Conservation (phyloP, 2,797 vertebrate genomes). For the Margarornis squamiger region DNA sequence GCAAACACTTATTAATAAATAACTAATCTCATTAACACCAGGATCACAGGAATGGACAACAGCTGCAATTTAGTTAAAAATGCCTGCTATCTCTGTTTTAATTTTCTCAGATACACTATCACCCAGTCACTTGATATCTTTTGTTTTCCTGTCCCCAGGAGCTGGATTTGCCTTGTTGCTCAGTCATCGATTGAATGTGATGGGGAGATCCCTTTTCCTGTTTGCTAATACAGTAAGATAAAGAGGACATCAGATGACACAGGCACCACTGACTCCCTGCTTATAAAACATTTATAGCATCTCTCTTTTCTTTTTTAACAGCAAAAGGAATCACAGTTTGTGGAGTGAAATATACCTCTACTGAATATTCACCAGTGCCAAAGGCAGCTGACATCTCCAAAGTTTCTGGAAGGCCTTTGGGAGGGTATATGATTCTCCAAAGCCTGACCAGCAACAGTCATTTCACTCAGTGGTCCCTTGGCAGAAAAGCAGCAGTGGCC, state of each 20-base stretch:
- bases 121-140: neutral
- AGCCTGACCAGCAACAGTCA: neutral
- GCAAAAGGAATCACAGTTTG: neutral
- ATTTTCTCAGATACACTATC: neutral
- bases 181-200: neutral
- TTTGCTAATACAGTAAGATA: slow-evolving; percentile 6
- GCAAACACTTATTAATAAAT: neutral
- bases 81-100: neutral
- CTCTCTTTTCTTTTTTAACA: neutral
- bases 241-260: neutral
- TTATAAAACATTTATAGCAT: slow-evolving; percentile 45
- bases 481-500: neutral
- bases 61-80: slow-evolving; percentile 36
- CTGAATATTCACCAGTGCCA: neutral
- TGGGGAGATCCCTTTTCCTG: neutral
- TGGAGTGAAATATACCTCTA: neutral
- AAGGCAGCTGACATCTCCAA: neutral
- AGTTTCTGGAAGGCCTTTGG: neutral
- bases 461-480: neutral
- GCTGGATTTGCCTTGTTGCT: slow-evolving; percentile 24
- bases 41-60: neutral
- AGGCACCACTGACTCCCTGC: neutral
- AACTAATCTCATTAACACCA: neutral
- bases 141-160: slow-evolving; percentile 19
- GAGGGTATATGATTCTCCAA: neutral